Evolutionary conservation across 2,797 vertebrate genomes (phyloP), one percentile per base, ranked within the genome.

Genomic region (Phrynocephalus guinanensis): DNA sequence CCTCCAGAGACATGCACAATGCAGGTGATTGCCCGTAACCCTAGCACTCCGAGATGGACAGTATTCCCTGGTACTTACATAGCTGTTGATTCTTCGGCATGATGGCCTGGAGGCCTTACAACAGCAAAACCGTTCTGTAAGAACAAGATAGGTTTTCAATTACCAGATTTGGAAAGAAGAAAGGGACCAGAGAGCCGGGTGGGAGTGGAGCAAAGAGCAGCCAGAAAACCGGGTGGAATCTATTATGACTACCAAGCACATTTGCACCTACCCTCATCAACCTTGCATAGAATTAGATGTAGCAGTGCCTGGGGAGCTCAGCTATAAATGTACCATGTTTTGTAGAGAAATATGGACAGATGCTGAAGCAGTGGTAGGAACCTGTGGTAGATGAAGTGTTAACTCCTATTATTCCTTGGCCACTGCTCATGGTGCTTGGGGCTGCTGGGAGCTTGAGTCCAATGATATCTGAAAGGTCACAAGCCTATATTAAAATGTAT

Each of bases 21-120:
- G 96, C 97, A 99, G 98, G 98, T 98, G 98, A 98, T 97, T 96
- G 97, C 97, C 97, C 97, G 95, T 96, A 97, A 96, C 94, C 91
- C 89, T 95, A 97, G 95, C 85, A 90, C 95, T 96, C 91, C 93
- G 91, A 95, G 96, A 97, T 96, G 96, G 96, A 94, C 96, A 96
- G 93, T 95, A 95, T 94, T 96, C 95, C 91, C 94, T 95, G 93
- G 95, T 97, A 97, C 97, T 97, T 97, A 97, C 97, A 97, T 97
- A 95, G 97, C 97, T 94, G 96, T 95, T 90, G 97, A 97, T 95
- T 97, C 97, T 94, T 97, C 97, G 91, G 97, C 96, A 83, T 97
- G 97, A 97, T 97, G 97, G 95, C 97, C 97, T 92, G 96, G 96
- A 93, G 96, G 96, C 91, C 96, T 96, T 95, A 97, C 96, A 94